Conservation (phyloP, 2,888 invertebrate species). For the Incurvaria masculella region DNA sequence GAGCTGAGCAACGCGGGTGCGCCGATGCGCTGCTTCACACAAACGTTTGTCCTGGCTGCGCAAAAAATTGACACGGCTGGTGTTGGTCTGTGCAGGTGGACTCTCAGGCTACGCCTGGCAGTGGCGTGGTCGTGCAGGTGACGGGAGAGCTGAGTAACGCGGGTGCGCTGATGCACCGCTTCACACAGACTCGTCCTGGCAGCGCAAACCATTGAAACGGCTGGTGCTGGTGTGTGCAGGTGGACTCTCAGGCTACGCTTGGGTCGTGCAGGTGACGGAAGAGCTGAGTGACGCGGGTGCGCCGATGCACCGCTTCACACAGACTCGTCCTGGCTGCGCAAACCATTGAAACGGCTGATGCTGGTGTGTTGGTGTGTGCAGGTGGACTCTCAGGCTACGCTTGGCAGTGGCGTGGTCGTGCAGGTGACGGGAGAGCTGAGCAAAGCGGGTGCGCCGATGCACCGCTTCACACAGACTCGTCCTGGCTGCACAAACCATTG, state of each 20-base stretch:
- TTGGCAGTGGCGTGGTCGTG: conserved; percentile 86
- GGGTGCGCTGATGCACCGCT: too few species aligned
- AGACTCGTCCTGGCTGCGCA: too few species aligned
- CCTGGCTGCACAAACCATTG: conserved; percentile 78
- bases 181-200: too few species aligned
- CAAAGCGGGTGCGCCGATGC: conserved; percentile 85
- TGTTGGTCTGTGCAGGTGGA: too few species aligned
- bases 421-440: conserved; percentile 86
- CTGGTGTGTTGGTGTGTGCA: too few species aligned
- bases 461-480: conserved; percentile 92
- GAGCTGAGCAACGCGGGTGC: conserved; percentile 95
- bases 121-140: conserved; percentile 87
- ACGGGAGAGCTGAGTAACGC: too few species aligned
- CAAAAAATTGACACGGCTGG: too few species aligned
- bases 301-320: too few species aligned
- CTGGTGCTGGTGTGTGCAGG: too few species aligned
- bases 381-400: conserved; percentile 84
- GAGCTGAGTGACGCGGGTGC: too few species aligned
- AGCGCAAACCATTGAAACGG: too few species aligned
- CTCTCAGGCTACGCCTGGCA: conserved; percentile 80
- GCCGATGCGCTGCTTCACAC: conserved; percentile 97
- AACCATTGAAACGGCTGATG: too few species aligned
- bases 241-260: conserved; percentile 84
- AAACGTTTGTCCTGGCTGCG: conserved; percentile 93
- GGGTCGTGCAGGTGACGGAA: conserved; percentile 82